Percentiles rank a stretch among this genome's conserved stretches.
These are phyloP conservation scores for Coreius guichenoti DNA, from an alignment of 2,797 vertebrate genomes.

Conservation along the genomic window DNA sequence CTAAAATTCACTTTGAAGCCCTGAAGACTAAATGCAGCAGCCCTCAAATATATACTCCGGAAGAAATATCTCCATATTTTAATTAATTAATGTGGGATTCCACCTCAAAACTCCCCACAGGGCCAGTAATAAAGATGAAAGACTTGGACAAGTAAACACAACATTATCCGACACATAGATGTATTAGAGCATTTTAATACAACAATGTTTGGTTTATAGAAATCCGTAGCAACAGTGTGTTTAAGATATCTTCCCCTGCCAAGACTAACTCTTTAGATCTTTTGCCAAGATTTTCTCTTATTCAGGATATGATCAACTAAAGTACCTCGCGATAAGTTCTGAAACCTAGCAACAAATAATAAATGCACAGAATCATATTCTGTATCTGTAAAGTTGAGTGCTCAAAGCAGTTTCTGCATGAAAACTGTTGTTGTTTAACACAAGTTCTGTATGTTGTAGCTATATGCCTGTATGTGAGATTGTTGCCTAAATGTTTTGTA, in stretches of 20 bases:
- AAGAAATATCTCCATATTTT: constrained; percentile 78
- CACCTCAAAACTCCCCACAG: constrained; percentile 68
- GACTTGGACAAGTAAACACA: constrained; percentile 51
- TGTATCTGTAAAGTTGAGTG: neutral
- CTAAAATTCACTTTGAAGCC: constrained; percentile 71
- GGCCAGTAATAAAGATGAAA: constrained; percentile 73
- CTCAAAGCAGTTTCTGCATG: neutral
- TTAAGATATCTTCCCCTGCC: constrained; percentile 67
- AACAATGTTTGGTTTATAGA: constrained; percentile 59
- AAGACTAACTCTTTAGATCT: constrained; percentile 64
- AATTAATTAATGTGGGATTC: constrained; percentile 75
- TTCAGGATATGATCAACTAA: constrained; percentile 39
- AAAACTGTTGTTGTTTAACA: neutral
- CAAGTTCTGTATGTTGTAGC: neutral
- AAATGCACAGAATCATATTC: constrained; percentile 55
- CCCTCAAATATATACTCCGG: constrained; percentile 62
- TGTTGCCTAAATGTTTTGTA: neutral
- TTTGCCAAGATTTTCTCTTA: constrained; percentile 63
- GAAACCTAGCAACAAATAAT: constrained; percentile 50
- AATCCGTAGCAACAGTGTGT: constrained; percentile 68
- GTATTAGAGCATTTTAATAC: constrained; percentile 55
- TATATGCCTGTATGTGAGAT: no score
- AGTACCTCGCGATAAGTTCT: constrained; percentile 8
- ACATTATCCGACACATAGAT: constrained; percentile 67
- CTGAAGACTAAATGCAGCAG: constrained; percentile 54